phyloP scores from a whole-genome alignment of 2,888 invertebrate species.

The Xylophagus ater region DNA sequence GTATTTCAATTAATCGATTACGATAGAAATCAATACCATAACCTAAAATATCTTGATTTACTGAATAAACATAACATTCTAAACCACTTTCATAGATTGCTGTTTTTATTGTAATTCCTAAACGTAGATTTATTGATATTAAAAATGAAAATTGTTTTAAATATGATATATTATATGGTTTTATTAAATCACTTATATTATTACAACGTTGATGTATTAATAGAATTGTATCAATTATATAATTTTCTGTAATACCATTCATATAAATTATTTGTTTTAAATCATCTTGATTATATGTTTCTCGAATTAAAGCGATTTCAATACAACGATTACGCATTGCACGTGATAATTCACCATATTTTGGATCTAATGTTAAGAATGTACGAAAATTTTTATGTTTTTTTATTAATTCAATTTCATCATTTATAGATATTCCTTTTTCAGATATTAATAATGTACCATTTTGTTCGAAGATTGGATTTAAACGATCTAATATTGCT shows the following conservation, averaged over 20 bases:
- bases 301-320: constrained; percentile 52
- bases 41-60: constrained; percentile 33
- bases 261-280: constrained; percentile 43
- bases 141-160: constrained; percentile 33
- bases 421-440: constrained; percentile 65
- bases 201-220: constrained; percentile 38
- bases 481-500: constrained; percentile 91
- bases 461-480: constrained; percentile 86
- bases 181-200: constrained; percentile 31
- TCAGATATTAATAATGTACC: constrained; percentile 85
- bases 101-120: constrained; percentile 28
- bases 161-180: constrained; percentile 32
- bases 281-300: constrained; percentile 41
- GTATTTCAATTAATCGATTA: constrained; percentile 31
- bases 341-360: constrained; percentile 89
- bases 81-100: constrained; percentile 34
- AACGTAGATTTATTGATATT: constrained; percentile 29
- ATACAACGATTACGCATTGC: constrained; percentile 98
- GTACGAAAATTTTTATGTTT: constrained; percentile 88
- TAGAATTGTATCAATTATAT: constrained; percentile 40
- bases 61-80: constrained; percentile 37
- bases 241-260: constrained; percentile 39
- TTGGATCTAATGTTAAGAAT: constrained; percentile 90
- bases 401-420: constrained; percentile 56
- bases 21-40: constrained; percentile 35